phyloP scores from a whole-genome alignment of 1,140 invertebrate species.

The Agrilus planipennis region DNA sequence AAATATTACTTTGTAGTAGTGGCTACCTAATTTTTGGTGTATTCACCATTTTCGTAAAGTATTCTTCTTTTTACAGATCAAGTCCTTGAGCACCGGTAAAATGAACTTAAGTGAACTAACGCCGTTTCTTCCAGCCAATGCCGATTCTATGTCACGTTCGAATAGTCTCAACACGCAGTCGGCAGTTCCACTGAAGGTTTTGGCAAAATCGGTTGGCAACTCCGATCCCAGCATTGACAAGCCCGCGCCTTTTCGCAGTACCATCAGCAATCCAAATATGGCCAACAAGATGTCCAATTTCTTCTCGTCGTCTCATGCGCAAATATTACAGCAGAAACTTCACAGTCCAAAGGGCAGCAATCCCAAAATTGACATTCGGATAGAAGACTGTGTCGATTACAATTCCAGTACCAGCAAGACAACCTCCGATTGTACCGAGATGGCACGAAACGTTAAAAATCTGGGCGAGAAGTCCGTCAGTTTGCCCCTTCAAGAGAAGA shows the following conservation, averaged over 20 bases:
- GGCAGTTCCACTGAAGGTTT: constrained; percentile 21
- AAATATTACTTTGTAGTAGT: too few relatives aligned
- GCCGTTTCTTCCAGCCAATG: neutral
- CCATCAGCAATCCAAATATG: constrained; percentile 21
- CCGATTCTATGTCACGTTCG: constrained; percentile 15
- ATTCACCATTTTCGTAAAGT: too few relatives aligned
- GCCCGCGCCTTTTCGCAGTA: too few relatives aligned
- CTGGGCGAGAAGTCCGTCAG: constrained; percentile 10
- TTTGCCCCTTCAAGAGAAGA: constrained; percentile 3
- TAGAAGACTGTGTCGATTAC: constrained; percentile 25
- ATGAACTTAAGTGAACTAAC: constrained; percentile 15
- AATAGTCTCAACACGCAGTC: constrained; percentile 27
- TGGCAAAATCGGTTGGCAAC: too few relatives aligned
- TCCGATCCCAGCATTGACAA: too few relatives aligned
- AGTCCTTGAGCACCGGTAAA: constrained; percentile 27
- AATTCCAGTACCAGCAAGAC: constrained; percentile 7
- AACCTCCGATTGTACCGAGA: neutral
- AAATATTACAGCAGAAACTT: constrained; percentile 45
- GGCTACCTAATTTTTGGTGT: too few relatives aligned
- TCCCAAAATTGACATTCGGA: constrained; percentile 31
- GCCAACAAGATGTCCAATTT: constrained; percentile 42
- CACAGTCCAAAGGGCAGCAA: constrained; percentile 30
- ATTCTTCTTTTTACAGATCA: too few relatives aligned
- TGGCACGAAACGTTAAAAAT: neutral
- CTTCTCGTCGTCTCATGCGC: constrained; percentile 51